Conservation (phyloP, 2,113 vertebrate genomes). For the Daubentonia madagascariensis region DNA sequence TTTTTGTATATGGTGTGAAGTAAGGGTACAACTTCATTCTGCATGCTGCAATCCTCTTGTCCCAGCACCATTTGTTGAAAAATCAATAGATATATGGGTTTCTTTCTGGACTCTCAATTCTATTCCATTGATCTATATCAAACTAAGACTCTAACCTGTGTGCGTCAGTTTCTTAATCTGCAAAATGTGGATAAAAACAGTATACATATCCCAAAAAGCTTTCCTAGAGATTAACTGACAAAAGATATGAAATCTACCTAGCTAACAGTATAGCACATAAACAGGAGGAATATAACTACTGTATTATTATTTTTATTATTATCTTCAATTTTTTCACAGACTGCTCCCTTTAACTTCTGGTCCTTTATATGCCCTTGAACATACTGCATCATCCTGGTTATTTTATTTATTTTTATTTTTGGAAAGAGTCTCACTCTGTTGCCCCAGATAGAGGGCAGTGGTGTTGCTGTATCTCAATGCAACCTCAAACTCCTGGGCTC, state of each 20-base stretch:
- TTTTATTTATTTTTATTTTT: too few species aligned
- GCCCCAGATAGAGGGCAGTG: too few species aligned
- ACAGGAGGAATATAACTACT: not conserved
- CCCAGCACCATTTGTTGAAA: not conserved
- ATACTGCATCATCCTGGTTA: not conserved
- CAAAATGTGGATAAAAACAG: not conserved
- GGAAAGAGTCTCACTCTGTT: too few species aligned
- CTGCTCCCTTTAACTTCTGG: not conserved
- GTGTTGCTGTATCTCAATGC: too few species aligned
- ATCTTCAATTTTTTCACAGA: not conserved
- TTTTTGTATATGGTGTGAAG: not conserved
- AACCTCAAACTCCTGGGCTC: too few species aligned
- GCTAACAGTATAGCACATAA: not conserved
- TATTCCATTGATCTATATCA: not conserved
- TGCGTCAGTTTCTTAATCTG: not conserved
- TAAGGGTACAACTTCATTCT: not conserved
- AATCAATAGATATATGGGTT: not conserved
- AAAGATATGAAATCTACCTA: not conserved
- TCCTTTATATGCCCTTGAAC: not conserved
- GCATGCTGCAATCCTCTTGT: not conserved
- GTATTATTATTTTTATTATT: not conserved
- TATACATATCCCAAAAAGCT: not conserved
- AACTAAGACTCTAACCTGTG: not conserved
- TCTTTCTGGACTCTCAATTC: not conserved
- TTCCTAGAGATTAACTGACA: not conserved